Base-by-base conservation (phyloP, 2,797 vertebrate species). In the Denticeps clupeoides region DNA sequence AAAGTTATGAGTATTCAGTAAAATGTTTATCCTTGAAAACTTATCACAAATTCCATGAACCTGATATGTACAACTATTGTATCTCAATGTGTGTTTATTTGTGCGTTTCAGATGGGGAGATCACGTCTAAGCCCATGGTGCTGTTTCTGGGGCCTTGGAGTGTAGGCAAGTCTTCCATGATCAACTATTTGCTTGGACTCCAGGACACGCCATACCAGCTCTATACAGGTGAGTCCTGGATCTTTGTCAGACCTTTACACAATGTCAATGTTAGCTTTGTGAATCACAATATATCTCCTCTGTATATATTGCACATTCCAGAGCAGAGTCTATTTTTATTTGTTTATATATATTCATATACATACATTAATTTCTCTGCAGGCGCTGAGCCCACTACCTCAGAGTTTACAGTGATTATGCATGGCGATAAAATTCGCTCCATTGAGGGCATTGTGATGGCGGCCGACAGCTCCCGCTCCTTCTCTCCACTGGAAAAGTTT, bases 361-460 rank as follows among this genome's bases (percentile, higher is more conserved):
- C n/a, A 25, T 13, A 5, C n/a, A 13, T 32, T 6, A 18, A n/a
- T 3, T 21, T 16, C 2, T 22, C 16, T 33, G 3, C 61, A 98
- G 95, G 94, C 60, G 95, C 95, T 49, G 93, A 99, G 68, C 95
- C 95, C 26, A 99, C 95, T 73, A 99, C 94, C 65, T 97, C 93
- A 0, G 93, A 98, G 79, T 99, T 99, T 78, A 99, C 95, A 0
- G 94, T 99, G 41, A 90, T 99, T 58, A 97, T 89, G 89, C 95
- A 99, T 0, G 94, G 95, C 9, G 87, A 93, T 59, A 99, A 99
- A 78, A 83, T 96, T 59, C 92, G 93, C 62, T 96, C 93, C 19
- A 90, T 99, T 0, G 95, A 99, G 68, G 94, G 94, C 42, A 97
- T 99, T 0, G 94, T 99, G 37, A 99, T 98, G 95, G 95, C 95